These are phyloP conservation scores for Anabas testudineus DNA, from an alignment of 2,797 vertebrate genomes.

Conservation along the genomic window DNA sequence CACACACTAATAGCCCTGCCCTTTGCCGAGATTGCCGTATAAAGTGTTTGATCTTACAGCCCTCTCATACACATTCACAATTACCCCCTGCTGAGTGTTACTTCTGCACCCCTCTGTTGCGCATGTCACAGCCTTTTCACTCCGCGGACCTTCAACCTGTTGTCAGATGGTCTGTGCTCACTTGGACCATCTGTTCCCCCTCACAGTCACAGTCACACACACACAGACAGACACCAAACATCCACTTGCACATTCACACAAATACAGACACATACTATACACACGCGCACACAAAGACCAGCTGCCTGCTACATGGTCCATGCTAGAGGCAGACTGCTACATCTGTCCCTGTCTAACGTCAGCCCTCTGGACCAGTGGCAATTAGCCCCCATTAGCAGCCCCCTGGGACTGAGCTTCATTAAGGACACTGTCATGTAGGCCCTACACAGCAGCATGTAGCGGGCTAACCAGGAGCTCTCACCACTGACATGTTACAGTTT, in stretches of 20 bases:
- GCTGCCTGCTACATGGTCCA: conserved; percentile 73
- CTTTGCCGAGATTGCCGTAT: conserved; percentile 28
- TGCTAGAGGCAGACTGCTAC: conserved; percentile 80
- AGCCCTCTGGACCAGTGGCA: conserved; percentile 81
- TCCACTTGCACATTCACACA: conserved; percentile 25
- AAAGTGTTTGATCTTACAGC: conserved; percentile 61
- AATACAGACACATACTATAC: conserved; percentile 21
- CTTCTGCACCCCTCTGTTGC: conserved; percentile 69
- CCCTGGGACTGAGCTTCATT: conserved; percentile 82
- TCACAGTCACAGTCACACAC: conserved; percentile 58
- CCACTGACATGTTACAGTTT: conserved; percentile 58
- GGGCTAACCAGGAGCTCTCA: conserved; percentile 56
- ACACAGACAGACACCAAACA: conserved; percentile 4
- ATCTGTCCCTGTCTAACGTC: conserved; percentile 83
- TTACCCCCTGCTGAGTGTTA: conserved; percentile 67
- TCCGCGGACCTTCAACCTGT: conserved; percentile 77
- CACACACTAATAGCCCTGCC: conserved; percentile 22
- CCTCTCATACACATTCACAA: conserved; percentile 51
- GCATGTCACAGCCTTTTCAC: conserved; percentile 77
- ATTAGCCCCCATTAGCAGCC: conserved; percentile 83
- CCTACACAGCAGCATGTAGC: conserved; percentile 54
- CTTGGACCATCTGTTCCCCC: conserved; percentile 84
- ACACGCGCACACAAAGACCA: conserved; percentile 59
- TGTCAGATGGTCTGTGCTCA: conserved; percentile 71
- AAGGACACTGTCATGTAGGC: conserved; percentile 72